These are phyloP conservation scores for Sisor rabdophorus DNA, from an alignment of 2,113 vertebrate genomes.

Conservation along the genomic window DNA sequence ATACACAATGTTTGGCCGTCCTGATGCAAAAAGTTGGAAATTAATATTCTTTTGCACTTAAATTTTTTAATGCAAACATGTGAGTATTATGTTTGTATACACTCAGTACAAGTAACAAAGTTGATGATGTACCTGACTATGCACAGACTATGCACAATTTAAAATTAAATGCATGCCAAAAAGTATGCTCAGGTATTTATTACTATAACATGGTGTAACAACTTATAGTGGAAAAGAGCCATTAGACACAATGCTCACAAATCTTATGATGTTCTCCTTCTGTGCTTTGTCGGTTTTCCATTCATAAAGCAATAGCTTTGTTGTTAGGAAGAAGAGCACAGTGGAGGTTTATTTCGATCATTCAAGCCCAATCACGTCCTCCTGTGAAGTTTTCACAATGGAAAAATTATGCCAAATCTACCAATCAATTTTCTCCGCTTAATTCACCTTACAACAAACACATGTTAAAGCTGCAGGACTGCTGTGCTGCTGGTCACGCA, in stretches of 20 bases:
- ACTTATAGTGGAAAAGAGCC: background rate
- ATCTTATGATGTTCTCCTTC: background rate
- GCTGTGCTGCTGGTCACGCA: constrained; percentile 1
- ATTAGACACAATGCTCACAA: background rate
- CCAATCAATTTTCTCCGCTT: constrained; percentile 24
- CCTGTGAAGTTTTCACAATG: constrained; percentile 6
- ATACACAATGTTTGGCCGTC: no score
- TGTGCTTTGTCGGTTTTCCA: background rate
- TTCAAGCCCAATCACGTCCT: constrained; percentile 16
- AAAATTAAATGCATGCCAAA: background rate
- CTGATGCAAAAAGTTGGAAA: no score
- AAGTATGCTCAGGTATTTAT: background rate
- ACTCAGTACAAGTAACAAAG: background rate
- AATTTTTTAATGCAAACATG: no score
- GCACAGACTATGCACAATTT: background rate
- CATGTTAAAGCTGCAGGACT: constrained; percentile 6
- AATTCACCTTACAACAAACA: constrained; percentile 35
- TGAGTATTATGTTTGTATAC: no score
- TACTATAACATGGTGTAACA: background rate
- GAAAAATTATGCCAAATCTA: constrained; percentile 36
- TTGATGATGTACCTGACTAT: background rate
- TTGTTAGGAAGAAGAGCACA: background rate
- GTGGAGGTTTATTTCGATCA: background rate
- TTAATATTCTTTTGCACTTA: no score
- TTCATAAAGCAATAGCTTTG: background rate